These are phyloP conservation scores for Penaeus japonicus DNA, from an alignment of 1,140 invertebrate species.

Conservation along the genomic window DNA sequence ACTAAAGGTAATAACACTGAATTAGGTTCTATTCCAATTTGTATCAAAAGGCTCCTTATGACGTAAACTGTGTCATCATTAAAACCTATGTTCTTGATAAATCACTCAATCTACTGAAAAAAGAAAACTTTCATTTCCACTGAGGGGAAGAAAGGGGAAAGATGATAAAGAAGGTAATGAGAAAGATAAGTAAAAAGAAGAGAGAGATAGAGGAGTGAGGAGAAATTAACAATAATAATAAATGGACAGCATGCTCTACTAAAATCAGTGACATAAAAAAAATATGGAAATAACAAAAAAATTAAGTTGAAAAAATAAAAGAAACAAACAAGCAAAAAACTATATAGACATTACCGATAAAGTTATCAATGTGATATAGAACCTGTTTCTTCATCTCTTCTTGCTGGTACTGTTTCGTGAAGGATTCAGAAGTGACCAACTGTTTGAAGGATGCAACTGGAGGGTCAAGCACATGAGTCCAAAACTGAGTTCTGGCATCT, in stretches of 20 bases:
- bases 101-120: too few relatives aligned
- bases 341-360: constrained; percentile 68
- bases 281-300: too few relatives aligned
- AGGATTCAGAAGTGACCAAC: constrained; percentile 69
- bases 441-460: constrained; percentile 70
- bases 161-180: neutral
- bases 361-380: constrained; percentile 73
- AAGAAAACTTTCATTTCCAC: too few relatives aligned
- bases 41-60: too few relatives aligned
- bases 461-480: constrained; percentile 68
- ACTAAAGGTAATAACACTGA: too few relatives aligned
- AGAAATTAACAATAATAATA: too few relatives aligned
- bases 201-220: neutral
- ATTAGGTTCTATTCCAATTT: too few relatives aligned
- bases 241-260: neutral
- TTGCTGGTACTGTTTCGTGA: constrained; percentile 70
- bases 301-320: constrained; percentile 1
- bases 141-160: neutral
- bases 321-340: constrained; percentile 49
- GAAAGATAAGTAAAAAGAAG: neutral
- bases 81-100: too few relatives aligned
- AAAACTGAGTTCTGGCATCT: constrained; percentile 58
- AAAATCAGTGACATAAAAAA: constrained; percentile 15
- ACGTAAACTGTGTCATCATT: too few relatives aligned
- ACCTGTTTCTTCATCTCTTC: constrained; percentile 71